These are phyloP conservation scores for Miltochrista miniata DNA, from an alignment of 2,888 invertebrate species.

Conservation along the genomic window DNA sequence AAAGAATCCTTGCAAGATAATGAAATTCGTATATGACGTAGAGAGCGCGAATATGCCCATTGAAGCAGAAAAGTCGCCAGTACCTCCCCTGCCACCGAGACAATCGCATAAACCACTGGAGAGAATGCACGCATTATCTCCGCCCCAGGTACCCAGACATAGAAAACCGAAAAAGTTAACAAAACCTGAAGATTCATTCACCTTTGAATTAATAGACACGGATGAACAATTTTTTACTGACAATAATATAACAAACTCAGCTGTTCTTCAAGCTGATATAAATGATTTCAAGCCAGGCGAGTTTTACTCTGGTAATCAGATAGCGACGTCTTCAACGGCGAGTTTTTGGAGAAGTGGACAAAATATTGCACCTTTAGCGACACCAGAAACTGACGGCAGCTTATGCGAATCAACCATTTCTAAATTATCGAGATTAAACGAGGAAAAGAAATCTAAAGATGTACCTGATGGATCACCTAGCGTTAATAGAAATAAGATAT, in stretches of 20 bases:
- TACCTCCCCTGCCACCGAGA: slow-evolving; percentile 89
- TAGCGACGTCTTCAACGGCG: slow-evolving; percentile 65
- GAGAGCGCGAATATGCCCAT: slow-evolving; percentile 74
- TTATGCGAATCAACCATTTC: slow-evolving; percentile 82
- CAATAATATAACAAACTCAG: slow-evolving; percentile 75
- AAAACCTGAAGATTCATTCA: slow-evolving; percentile 90
- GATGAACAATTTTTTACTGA: slow-evolving; percentile 87
- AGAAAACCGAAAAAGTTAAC: slow-evolving; percentile 86
- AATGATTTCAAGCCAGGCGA: slow-evolving; percentile 80
- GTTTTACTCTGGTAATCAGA: slow-evolving; percentile 73
- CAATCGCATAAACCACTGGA: slow-evolving; percentile 90
- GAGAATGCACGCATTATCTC: slow-evolving; percentile 87
- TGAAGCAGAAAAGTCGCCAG: slow-evolving; percentile 85
- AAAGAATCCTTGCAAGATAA: slow-evolving; percentile 83
- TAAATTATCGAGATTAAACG: slow-evolving; percentile 74
- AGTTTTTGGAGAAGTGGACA: slow-evolving; percentile 73
- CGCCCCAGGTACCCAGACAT: slow-evolving; percentile 87
- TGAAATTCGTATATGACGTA: slow-evolving; percentile 81
- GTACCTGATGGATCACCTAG: slow-evolving; percentile 70
- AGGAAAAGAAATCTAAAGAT: slow-evolving; percentile 70
- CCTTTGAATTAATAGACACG: slow-evolving; percentile 92
- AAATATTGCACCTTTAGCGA: slow-evolving; percentile 83
- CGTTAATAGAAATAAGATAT: slow-evolving; percentile 80
- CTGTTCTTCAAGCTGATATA: slow-evolving; percentile 64
- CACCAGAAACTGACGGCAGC: slow-evolving; percentile 85